Base-by-base conservation (phyloP, 2,888 invertebrate genomes). In the Baccha elongata region DNA sequence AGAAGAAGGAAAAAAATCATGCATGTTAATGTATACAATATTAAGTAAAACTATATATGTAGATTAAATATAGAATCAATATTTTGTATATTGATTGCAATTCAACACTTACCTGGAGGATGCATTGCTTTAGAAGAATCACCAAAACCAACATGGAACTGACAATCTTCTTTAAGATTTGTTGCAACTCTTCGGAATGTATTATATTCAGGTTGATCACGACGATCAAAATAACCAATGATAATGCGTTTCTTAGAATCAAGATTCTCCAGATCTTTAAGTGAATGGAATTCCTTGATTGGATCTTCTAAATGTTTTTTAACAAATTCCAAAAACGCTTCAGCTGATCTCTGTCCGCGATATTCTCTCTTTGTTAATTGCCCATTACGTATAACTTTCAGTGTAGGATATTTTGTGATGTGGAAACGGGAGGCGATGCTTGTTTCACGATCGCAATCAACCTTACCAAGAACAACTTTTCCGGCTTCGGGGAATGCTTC, bases 371-470 rank as follows among this genome's bases (percentile, higher is more conserved):
- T 98, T 11, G 95, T 94, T n/a, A 96, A 94, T 87, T 96, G 94
- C 0, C 97, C 97, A 92, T 97, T 97, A 62, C 97, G 93, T 86
- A 99, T 96, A 17, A 99, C 91, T 91, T 99, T 99, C 72, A 99
- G 91, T 4, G 99, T 99, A 5, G 99, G 99, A 92, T 99, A 99
- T 92, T 99, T 99, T 72, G 95, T 96, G 74, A 99, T 98, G 88
- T 98, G 98, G 91, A 98, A 99, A 86, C 97, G 94, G 4, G 96
- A 94, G 1, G 99, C 96, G 72, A 99, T 93, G 17, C 87, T 92
- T 92, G 95, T 94, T 92, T 99, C 97, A 87, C 93, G 93, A 91
- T 99, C 99, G 92, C 99, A 99, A 91, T 99, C 99, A 6, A 99
- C 97, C 92, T 98, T 98, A 48, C 96, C 99, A 93, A 99, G 95